These are phyloP conservation scores for Neuroterus valhalla DNA, from an alignment of 1,140 invertebrate genomes.

Conservation along the genomic window DNA sequence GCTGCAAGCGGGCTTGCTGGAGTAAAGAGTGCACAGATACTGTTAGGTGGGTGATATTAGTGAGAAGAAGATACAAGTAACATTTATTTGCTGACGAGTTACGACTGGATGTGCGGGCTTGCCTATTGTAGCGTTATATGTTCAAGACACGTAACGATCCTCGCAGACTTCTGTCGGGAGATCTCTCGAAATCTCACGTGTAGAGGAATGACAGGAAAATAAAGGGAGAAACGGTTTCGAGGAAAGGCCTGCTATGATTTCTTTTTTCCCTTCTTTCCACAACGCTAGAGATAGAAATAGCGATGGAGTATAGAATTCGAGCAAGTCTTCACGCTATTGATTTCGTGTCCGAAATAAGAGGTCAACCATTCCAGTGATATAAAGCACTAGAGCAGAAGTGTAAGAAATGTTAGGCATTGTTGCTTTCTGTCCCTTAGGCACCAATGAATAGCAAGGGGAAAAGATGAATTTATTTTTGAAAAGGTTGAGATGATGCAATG, in stretches of 20 bases:
- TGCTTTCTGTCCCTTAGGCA: conserved; percentile 3
- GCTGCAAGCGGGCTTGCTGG: conserved; percentile 34
- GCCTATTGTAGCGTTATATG: conserved; percentile 26
- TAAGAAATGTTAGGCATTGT: neutral
- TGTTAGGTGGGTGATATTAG: conserved; percentile 33
- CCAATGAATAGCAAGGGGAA: neutral
- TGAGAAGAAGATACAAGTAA: conserved; percentile 33
- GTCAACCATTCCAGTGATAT: conserved; percentile 8
- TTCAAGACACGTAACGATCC: conserved; percentile 36
- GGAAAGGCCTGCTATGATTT: conserved; percentile 10
- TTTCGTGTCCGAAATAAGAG: conserved; percentile 25
- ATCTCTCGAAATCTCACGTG: conserved; percentile 18
- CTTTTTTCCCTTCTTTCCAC: conserved; percentile 25
- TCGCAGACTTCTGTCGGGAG: conserved; percentile 24
- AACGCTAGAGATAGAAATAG: conserved; percentile 4
- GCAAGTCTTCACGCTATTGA: conserved; percentile 25
- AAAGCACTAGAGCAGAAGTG: neutral
- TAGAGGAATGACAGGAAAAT: conserved; percentile 22
- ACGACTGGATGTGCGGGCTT: conserved; percentile 38
- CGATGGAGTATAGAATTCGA: conserved; percentile 14
- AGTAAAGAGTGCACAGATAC: conserved; percentile 47
- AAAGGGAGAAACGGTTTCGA: conserved; percentile 30
- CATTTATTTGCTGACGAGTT: conserved; percentile 45
- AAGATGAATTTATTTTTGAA: too few species aligned
- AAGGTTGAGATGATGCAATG: too few species aligned